phyloP scores from a whole-genome alignment of 2,113 vertebrate genomes.

The Felis catus region F.catus_Fca126_mat1.0 CM031424.1:17983501-17984000 shows the following conservation, averaged over 20 bases:
- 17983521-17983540: neutral
- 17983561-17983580: constrained; percentile 19
- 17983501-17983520: neutral
- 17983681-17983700: neutral
- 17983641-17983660: neutral
- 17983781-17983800: neutral
- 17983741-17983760: neutral
- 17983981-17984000: neutral
- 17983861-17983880: neutral
- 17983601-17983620: neutral
- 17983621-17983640: neutral
- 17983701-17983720: neutral
- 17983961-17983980: neutral
- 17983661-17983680: neutral
- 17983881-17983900: neutral
- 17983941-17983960: neutral
- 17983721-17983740: neutral
- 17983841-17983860: neutral
- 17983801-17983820: neutral
- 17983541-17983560: neutral
- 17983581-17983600: neutral
- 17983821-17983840: neutral
- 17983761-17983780: neutral
- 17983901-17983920: neutral
- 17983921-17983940: neutral